Conservation (phyloP, 2,888 invertebrate genomes). For the Nephrotoma flavescens region DNA sequence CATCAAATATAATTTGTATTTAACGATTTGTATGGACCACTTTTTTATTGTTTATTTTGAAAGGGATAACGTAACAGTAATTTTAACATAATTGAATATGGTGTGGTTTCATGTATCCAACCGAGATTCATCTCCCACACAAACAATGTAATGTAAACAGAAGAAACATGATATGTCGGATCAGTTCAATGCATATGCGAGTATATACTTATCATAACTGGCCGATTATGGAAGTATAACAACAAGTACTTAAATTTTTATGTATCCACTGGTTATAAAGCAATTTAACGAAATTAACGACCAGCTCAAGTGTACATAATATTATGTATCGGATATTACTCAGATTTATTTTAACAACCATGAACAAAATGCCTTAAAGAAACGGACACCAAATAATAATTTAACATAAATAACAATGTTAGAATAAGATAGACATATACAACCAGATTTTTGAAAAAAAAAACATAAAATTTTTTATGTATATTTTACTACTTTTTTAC, state of each 20-base stretch:
- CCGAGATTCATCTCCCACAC: too few relatives aligned
- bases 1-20: too few relatives aligned
- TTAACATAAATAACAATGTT: not conserved
- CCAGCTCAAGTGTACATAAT: not conserved
- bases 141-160: too few relatives aligned
- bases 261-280: not conserved
- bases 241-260: not conserved
- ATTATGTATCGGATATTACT: not conserved
- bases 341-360: not conserved
- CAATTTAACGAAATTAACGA: not conserved
- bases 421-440: not conserved
- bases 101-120: too few relatives aligned
- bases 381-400: not conserved
- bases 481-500: conserved; percentile 5
- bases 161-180: too few relatives aligned
- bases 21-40: too few relatives aligned
- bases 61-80: too few relatives aligned
- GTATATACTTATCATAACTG: not conserved
- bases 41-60: too few relatives aligned
- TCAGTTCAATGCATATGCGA: not conserved
- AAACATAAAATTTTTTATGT: not conserved
- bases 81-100: too few relatives aligned
- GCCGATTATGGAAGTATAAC: not conserved
- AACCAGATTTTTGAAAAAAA: not conserved
- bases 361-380: not conserved